A percentile compares a stretch with the other conserved stretches of the same genome.
Evolutionary conservation across 2,113 vertebrate genomes (phyloP).

Genomic region (Catharus minimus): DNA sequence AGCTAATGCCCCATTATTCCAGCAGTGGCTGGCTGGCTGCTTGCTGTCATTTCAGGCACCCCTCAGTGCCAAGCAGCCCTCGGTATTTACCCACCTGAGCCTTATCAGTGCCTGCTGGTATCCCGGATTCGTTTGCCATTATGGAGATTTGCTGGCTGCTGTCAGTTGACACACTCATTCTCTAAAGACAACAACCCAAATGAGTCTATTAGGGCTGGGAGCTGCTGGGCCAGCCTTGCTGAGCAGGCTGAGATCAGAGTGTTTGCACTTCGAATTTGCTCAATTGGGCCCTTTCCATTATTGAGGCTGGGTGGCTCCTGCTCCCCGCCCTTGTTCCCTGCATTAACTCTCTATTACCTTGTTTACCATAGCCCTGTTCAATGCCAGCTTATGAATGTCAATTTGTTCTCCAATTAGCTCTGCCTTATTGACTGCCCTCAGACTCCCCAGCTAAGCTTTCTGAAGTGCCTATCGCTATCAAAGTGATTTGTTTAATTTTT

Average conservation of each 20-base stretch:
- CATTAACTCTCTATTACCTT: constrained; percentile 74
- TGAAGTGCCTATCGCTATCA: constrained; percentile 76
- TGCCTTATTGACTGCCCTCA: constrained; percentile 76
- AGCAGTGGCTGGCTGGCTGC: not conserved
- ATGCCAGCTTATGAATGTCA: constrained; percentile 70
- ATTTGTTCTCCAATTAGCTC: constrained; percentile 80
- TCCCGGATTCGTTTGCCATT: not conserved
- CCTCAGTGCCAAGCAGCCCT: constrained; percentile 18
- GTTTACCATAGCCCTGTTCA: constrained; percentile 52
- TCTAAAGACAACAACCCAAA: constrained; percentile 27
- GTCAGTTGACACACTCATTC: not conserved
- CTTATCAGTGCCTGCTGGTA: constrained; percentile 24
- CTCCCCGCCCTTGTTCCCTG: constrained; percentile 12
- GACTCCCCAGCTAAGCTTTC: constrained; percentile 73
- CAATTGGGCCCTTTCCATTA: constrained; percentile 70
- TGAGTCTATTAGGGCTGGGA: not conserved
- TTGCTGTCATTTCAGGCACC: not conserved
- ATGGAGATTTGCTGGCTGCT: not conserved
- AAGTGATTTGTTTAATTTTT: constrained; percentile 78
- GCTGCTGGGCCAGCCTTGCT: constrained; percentile 1
- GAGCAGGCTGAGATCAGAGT: constrained; percentile 47
- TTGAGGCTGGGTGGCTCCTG: constrained; percentile 48
- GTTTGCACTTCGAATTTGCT: constrained; percentile 69
- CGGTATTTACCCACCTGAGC: constrained; percentile 49
- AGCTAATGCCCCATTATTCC: not conserved